Evolutionary conservation across 1,140 invertebrate species (phyloP).

Genomic region (Drosophila saltans): DNA sequence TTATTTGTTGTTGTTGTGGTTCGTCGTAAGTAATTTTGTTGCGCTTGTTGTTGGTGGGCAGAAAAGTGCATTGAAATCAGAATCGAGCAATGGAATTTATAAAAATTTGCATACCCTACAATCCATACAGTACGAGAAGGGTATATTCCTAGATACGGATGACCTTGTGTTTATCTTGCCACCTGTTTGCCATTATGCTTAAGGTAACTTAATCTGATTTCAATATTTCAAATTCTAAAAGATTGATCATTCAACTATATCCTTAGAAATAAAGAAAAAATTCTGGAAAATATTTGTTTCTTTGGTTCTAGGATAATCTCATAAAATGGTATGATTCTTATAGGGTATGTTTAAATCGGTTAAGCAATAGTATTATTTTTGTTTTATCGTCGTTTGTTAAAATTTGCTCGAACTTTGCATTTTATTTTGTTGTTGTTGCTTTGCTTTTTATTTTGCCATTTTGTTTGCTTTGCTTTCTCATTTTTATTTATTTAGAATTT

Average conservation of each 20-base stretch:
- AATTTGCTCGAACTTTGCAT: conserved; percentile 60
- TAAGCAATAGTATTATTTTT: conserved; percentile 13
- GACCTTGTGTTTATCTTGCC: too few relatives aligned
- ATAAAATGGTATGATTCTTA: too few relatives aligned
- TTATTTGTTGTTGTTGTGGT: conserved; percentile 34
- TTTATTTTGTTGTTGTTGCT: conserved; percentile 15
- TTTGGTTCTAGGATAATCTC: too few relatives aligned
- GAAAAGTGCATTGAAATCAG: conserved; percentile 71
- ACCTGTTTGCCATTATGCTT: too few relatives aligned
- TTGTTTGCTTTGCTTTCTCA: conserved; percentile 31
- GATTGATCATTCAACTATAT: too few relatives aligned
- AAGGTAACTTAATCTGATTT: too few relatives aligned
- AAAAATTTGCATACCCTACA: conserved; percentile 19
- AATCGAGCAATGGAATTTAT: conserved; percentile 57
- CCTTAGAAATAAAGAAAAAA: too few relatives aligned
- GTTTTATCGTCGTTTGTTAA: conserved; percentile 4
- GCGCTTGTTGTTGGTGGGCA: conserved; percentile 16
- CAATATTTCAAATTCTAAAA: too few relatives aligned
- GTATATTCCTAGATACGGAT: not conserved
- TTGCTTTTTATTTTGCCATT: conserved; percentile 26
- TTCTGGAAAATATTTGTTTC: too few relatives aligned
- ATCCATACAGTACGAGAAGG: not conserved
- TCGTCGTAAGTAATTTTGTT: conserved; percentile 28
- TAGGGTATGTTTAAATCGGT: not conserved
- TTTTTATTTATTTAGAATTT: conserved; percentile 63